Evolutionary conservation across 1,140 invertebrate genomes (phyloP).

Genomic region (Tachypleus tridentatus): DNA sequence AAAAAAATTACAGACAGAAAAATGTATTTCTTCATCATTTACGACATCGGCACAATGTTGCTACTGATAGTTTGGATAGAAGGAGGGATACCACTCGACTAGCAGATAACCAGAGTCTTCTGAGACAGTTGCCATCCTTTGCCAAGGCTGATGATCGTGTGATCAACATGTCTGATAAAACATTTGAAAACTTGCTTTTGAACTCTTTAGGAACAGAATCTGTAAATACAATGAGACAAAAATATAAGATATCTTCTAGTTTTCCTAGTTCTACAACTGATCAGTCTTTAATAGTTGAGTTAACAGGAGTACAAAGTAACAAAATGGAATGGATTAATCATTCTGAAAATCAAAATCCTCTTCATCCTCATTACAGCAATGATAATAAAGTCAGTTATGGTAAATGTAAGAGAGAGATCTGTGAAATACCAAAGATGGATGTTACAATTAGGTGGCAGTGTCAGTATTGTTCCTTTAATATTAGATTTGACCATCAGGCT

Average conservation of each 20-base stretch:
- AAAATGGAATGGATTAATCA: too few species aligned
- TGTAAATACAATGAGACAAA: too few species aligned
- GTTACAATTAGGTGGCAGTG: neutral
- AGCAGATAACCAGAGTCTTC: constrained; percentile 2
- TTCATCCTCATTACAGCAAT: too few species aligned
- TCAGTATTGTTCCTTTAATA: constrained; percentile 2
- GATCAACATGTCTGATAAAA: constrained; percentile 4
- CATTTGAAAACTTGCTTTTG: constrained; percentile 4
- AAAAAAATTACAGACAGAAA: constrained; percentile 15
- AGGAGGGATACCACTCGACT: constrained; percentile 6
- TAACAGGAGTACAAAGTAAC: too few species aligned
- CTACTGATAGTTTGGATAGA: constrained; percentile 12
- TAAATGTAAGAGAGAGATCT: too few species aligned
- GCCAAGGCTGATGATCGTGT: constrained; percentile 1
- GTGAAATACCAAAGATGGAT: too few species aligned
- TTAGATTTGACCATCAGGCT: constrained; percentile 5
- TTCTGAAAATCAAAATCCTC: too few species aligned
- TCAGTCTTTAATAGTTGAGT: too few species aligned
- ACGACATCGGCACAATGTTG: constrained; percentile 9
- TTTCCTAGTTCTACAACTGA: too few species aligned
- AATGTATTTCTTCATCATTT: constrained; percentile 17
- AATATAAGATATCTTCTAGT: too few species aligned
- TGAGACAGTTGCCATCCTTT: constrained; percentile 2
- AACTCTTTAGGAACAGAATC: neutral
- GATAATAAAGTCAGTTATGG: too few species aligned